These are phyloP conservation scores for Palloptera scutellata DNA, from an alignment of 2,888 invertebrate genomes.

Conservation along the genomic window DNA sequence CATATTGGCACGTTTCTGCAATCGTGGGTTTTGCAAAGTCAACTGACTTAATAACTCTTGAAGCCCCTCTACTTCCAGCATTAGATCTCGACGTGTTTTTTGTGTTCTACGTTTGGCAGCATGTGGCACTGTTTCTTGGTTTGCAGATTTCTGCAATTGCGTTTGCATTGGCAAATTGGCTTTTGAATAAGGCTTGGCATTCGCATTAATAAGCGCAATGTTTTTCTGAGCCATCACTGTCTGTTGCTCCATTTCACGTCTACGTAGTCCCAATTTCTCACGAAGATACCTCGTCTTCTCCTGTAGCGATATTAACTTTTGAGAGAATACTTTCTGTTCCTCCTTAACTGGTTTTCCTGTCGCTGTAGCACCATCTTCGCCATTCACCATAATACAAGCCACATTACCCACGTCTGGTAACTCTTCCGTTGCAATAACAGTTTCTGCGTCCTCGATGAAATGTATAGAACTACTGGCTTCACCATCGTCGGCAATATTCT, in stretches of 20 bases:
- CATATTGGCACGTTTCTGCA: conserved; percentile 38
- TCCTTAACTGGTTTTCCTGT: not conserved
- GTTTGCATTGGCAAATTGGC: conserved; percentile 13
- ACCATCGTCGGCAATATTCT: not conserved
- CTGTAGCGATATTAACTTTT: conserved; percentile 27
- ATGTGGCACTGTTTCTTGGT: not conserved
- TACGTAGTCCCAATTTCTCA: conserved; percentile 30
- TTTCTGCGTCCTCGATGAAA: not conserved
- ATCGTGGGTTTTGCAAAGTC: conserved; percentile 34
- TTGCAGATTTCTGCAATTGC: not conserved
- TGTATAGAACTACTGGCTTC: not conserved
- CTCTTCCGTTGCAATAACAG: not conserved
- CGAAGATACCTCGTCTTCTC: conserved; percentile 31
- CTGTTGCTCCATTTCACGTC: conserved; percentile 25
- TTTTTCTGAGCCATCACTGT: conserved; percentile 4
- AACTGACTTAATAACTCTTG: conserved; percentile 37
- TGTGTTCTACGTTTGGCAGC: not conserved
- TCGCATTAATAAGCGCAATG: conserved; percentile 12
- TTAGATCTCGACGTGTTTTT: conserved; percentile 35
- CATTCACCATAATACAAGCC: not conserved
- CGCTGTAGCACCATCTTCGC: not conserved
- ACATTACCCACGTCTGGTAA: not conserved
- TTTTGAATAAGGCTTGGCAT: conserved; percentile 27
- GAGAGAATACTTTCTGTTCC: conserved; percentile 1
- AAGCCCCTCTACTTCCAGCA: conserved; percentile 43